Conservation (phyloP, 1,140 invertebrate species). For the Hestina assimilis region DNA sequence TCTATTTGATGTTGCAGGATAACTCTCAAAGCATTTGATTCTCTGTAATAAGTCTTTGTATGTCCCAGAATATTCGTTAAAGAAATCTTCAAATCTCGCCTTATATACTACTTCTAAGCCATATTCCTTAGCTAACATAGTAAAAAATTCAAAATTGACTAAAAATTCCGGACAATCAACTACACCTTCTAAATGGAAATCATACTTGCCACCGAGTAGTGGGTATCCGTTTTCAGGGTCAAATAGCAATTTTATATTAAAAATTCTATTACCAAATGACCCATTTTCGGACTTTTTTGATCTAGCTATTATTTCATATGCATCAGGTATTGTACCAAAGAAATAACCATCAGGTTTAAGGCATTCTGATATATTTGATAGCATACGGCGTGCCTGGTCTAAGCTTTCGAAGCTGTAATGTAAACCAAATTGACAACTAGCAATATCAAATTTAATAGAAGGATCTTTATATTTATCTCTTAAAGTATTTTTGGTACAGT, state of each 20-base stretch:
- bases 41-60: slow-evolving; percentile 83
- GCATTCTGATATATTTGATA: slow-evolving; percentile 94
- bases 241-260: slow-evolving; percentile 88
- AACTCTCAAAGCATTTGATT: slow-evolving; percentile 88
- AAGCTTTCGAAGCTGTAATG: slow-evolving; percentile 97
- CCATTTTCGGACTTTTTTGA: slow-evolving; percentile 80
- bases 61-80: slow-evolving; percentile 82
- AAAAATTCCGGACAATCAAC: slow-evolving; percentile 99
- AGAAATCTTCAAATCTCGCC: slow-evolving; percentile 90
- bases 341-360: slow-evolving; percentile 95
- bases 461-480: slow-evolving; percentile 85
- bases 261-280: slow-evolving; percentile 93
- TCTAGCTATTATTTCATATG: slow-evolving; percentile 90
- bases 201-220: slow-evolving; percentile 97
- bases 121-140: slow-evolving; percentile 89
- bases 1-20: slow-evolving; percentile 79
- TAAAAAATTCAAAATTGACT: slow-evolving; percentile 93
- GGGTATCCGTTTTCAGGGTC: slow-evolving; percentile 85
- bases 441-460: slow-evolving; percentile 90
- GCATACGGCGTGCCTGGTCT: slow-evolving; percentile 94
- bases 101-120: slow-evolving; percentile 88
- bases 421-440: slow-evolving; percentile 98
- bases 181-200: slow-evolving; percentile 96
- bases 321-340: slow-evolving; percentile 97
- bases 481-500: slow-evolving; percentile 92